Evolutionary conservation across 2,113 vertebrate genomes (phyloP).

Genomic region (Marmota monax): DNA sequence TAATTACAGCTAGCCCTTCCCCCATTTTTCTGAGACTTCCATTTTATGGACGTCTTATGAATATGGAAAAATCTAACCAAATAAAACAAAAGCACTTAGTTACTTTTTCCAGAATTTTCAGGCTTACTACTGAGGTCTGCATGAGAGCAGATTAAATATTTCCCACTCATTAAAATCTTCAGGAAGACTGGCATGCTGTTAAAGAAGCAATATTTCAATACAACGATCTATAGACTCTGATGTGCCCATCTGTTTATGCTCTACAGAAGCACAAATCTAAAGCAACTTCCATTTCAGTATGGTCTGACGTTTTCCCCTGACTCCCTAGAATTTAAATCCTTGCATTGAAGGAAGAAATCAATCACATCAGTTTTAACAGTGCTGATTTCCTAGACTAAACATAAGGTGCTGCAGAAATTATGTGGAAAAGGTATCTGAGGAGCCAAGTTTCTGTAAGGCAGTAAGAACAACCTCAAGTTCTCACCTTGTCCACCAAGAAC

Average conservation of each 20-base stretch:
- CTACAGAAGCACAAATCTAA: background rate
- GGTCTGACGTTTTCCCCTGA: background rate
- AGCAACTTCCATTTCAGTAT: background rate
- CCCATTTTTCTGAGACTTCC: conserved; percentile 14
- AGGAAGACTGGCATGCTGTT: background rate
- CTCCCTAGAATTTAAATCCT: background rate
- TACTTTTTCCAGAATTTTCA: background rate
- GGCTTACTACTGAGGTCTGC: background rate
- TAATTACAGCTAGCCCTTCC: background rate
- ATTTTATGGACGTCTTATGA: background rate
- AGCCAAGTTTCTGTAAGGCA: background rate
- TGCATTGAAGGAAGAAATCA: background rate
- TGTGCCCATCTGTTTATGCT: background rate
- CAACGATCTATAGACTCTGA: background rate
- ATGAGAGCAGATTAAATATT: background rate
- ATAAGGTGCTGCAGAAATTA: background rate
- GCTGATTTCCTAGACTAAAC: background rate
- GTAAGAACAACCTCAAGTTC: background rate
- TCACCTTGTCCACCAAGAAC: background rate
- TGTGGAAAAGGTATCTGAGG: background rate
- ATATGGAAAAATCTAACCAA: background rate
- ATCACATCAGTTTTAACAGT: background rate
- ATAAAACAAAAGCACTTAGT: background rate
- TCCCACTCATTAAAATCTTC: conserved; percentile 31
- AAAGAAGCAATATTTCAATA: background rate